phyloP scores from a whole-genome alignment of 1,140 invertebrate species.

The Luehdorfia chinensis region DNA sequence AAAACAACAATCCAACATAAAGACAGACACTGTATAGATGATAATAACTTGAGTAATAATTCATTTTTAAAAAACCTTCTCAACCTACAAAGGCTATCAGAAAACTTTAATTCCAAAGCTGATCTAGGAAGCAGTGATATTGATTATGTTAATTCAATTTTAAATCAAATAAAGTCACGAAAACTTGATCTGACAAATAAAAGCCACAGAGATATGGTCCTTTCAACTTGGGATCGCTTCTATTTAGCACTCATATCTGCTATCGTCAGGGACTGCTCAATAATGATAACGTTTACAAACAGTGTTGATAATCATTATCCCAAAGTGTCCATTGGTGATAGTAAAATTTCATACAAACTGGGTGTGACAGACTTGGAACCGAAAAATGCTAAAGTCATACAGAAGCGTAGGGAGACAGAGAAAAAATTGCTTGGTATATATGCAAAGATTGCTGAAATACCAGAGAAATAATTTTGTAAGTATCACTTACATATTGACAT shows the following conservation, averaged over 20 bases:
- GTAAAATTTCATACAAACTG: constrained; percentile 46
- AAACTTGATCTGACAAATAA: constrained; percentile 34
- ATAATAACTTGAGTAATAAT: constrained; percentile 25
- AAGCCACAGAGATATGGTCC: constrained; percentile 35
- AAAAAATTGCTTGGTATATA: constrained; percentile 43
- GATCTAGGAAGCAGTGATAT: constrained; percentile 13
- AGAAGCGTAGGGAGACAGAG: constrained; percentile 48
- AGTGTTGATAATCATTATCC: constrained; percentile 25
- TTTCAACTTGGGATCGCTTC: constrained; percentile 26
- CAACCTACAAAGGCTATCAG: constrained; percentile 51
- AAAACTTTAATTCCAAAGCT: constrained; percentile 22
- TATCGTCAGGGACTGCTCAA: constrained; percentile 68
- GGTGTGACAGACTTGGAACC: constrained; percentile 70
- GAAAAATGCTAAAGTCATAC: constrained; percentile 46
- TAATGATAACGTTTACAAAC: constrained; percentile 67
- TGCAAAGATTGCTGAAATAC: constrained; percentile 24
- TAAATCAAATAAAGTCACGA: constrained; percentile 29
- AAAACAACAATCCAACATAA: constrained; percentile 14
- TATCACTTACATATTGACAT: constrained; percentile 23
- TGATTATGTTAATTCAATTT: constrained; percentile 39
- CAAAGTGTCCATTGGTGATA: constrained; percentile 29
- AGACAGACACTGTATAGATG: constrained; percentile 33
- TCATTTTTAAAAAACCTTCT: constrained; percentile 56
- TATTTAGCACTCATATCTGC: constrained; percentile 59
- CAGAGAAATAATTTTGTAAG: constrained; percentile 31